Conservation (phyloP, 2,797 vertebrate genomes). For the Champsocephalus esox region DNA sequence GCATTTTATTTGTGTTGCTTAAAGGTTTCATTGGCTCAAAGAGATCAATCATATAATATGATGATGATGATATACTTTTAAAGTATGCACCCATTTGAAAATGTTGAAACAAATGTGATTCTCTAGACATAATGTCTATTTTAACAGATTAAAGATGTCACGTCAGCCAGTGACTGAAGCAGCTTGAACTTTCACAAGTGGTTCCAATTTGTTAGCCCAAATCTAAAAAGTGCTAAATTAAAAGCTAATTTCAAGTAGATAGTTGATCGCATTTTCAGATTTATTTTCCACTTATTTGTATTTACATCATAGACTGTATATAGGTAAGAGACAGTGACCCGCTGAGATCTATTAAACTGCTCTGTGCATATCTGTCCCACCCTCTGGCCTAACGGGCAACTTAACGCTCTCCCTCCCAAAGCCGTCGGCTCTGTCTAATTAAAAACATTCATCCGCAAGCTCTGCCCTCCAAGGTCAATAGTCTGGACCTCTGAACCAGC, state of each 20-base stretch:
- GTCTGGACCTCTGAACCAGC: conserved; percentile 92
- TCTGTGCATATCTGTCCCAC: conserved; percentile 43
- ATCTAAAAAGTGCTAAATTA: background rate
- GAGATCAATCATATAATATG: no score
- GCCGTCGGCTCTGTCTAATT: conserved; percentile 87
- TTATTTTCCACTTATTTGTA: background rate
- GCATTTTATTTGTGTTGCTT: no score
- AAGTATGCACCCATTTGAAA: no score
- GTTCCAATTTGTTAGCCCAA: background rate
- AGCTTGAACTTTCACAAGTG: background rate
- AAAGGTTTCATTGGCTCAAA: no score
- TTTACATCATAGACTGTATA: conserved; percentile 26
- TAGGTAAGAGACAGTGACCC: conserved; percentile 55
- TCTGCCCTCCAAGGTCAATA: conserved; percentile 87
- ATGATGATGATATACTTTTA: no score
- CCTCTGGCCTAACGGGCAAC: conserved; percentile 60
- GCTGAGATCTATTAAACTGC: conserved; percentile 63
- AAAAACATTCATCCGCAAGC: conserved; percentile 88
- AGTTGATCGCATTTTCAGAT: background rate
- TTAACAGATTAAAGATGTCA: background rate
- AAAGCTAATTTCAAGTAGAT: background rate
- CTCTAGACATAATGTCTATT: no score
- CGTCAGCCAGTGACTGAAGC: background rate
- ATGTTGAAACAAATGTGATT: no score
- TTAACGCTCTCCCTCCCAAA: conserved; percentile 71